Conservation (phyloP, 2,888 invertebrate genomes). For the Ichneumon xanthorius region DNA sequence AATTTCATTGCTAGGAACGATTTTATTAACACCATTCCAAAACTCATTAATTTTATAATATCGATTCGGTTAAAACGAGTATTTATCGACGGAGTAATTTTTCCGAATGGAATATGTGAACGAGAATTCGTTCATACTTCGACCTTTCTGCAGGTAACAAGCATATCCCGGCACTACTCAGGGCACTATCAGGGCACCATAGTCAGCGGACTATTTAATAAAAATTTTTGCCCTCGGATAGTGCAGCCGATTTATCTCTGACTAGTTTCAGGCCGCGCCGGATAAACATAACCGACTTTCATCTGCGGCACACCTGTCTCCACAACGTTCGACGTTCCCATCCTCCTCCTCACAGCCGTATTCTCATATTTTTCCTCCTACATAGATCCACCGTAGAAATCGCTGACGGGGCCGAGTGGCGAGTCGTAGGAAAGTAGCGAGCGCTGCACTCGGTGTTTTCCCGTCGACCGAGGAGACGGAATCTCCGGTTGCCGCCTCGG, state of each 20-base stretch:
- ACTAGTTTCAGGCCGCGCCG: background rate
- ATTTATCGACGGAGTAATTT: too few species aligned
- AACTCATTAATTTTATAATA: too few species aligned
- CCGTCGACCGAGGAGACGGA: slow-evolving; percentile 38
- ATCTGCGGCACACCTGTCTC: slow-evolving; percentile 63
- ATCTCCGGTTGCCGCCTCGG: slow-evolving; percentile 40
- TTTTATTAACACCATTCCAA: too few species aligned
- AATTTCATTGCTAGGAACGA: too few species aligned
- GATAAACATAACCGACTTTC: slow-evolving; percentile 61
- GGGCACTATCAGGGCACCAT: too few species aligned
- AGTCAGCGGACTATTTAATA: background rate
- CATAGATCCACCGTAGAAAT: slow-evolving; percentile 2
- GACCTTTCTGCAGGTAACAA: background rate
- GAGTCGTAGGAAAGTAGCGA: slow-evolving; percentile 7
- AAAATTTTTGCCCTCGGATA: background rate
- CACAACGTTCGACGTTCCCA: slow-evolving; percentile 56
- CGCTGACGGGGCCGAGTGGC: slow-evolving; percentile 12
- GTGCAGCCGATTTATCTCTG: background rate
- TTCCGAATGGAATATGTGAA: too few species aligned
- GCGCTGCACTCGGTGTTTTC: slow-evolving; percentile 48
- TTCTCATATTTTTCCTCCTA: slow-evolving; percentile 29
- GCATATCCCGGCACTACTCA: too few species aligned
- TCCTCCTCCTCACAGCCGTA: background rate
- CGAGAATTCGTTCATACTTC: background rate
- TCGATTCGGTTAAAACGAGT: too few species aligned